A percentile compares a stretch with the other conserved stretches of the same genome.
These are phyloP conservation scores for Pungitius pungitius DNA, from an alignment of 2,113 vertebrate species.

Conservation along the genomic window DNA sequence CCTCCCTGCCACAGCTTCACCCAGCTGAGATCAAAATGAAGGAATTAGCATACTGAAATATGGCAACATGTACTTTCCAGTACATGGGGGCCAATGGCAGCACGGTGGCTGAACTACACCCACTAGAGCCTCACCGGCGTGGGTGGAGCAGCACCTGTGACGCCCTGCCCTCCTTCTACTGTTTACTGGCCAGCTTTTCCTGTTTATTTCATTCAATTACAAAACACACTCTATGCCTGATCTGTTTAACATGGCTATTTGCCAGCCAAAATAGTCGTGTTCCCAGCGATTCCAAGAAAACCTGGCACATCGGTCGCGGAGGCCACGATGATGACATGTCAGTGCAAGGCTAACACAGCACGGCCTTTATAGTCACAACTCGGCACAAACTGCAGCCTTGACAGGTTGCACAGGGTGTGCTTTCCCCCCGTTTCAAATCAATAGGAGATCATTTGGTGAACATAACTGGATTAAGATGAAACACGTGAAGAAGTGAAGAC, in stretches of 20 bases:
- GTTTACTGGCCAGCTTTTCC: conserved; percentile 65
- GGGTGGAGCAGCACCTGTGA: conserved; percentile 33
- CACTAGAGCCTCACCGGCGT: not conserved
- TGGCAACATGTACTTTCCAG: conserved; percentile 6
- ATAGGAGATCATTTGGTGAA: conserved; percentile 42
- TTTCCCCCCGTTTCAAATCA: conserved; percentile 36
- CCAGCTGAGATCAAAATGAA: not conserved
- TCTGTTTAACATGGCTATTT: conserved; percentile 64
- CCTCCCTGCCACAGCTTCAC: not conserved
- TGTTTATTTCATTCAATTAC: conserved; percentile 73
- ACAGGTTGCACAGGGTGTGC: conserved; percentile 52
- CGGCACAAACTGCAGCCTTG: conserved; percentile 62
- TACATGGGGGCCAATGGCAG: conserved; percentile 20
- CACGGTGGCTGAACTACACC: conserved; percentile 18
- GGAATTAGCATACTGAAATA: not conserved
- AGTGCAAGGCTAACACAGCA: conserved; percentile 59
- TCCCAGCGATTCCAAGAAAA: conserved; percentile 71
- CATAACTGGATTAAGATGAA: conserved; percentile 39
- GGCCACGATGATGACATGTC: conserved; percentile 75
- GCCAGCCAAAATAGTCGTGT: conserved; percentile 72
- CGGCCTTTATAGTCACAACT: conserved; percentile 59
- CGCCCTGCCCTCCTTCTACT: conserved; percentile 54
- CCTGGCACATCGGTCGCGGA: conserved; percentile 49
- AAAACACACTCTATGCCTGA: conserved; percentile 69
- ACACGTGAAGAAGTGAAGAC: conserved; percentile 40